Conservation (phyloP, 2,888 invertebrate genomes). For the Drosophila formosana region DNA sequence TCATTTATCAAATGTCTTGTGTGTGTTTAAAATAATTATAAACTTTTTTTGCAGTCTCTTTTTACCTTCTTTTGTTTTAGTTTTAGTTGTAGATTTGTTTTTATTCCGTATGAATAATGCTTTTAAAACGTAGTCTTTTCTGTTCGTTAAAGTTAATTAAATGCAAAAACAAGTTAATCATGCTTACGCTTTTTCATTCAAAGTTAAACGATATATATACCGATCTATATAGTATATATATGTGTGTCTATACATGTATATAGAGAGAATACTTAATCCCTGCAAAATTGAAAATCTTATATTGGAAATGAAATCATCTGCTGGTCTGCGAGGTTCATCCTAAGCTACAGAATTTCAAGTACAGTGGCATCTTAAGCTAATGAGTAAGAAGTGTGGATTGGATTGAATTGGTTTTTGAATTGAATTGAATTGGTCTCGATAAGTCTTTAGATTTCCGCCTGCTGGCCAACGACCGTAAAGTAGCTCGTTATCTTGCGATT, state of each 20-base stretch:
- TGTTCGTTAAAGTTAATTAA: conserved; percentile 52
- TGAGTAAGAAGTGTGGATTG: conserved; percentile 61
- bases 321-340: conserved; percentile 65
- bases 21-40: conserved; percentile 27
- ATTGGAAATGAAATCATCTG: conserved; percentile 41
- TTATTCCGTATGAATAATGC: conserved; percentile 57
- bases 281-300: conserved; percentile 64
- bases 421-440: conserved; percentile 32
- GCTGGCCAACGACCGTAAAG: conserved; percentile 82
- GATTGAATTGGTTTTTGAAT: conserved; percentile 35
- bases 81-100: conserved; percentile 10
- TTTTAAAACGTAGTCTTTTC: conserved; percentile 77
- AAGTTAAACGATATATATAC: conserved; percentile 12
- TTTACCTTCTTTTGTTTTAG: conserved; percentile 7
- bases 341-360: conserved; percentile 64
- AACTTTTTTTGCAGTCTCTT: conserved; percentile 72
- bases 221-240: conserved; percentile 30
- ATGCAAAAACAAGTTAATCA: conserved; percentile 35
- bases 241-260: conserved; percentile 27
- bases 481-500: conserved; percentile 81
- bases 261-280: conserved; percentile 75
- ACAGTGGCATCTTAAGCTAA: conserved; percentile 68
- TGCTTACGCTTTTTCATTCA: conserved; percentile 8
- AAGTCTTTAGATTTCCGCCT: conserved; percentile 81
- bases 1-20: conserved; percentile 35